Conservation (phyloP, 2,888 invertebrate genomes). For the Temnothorax rugatulus region DNA sequence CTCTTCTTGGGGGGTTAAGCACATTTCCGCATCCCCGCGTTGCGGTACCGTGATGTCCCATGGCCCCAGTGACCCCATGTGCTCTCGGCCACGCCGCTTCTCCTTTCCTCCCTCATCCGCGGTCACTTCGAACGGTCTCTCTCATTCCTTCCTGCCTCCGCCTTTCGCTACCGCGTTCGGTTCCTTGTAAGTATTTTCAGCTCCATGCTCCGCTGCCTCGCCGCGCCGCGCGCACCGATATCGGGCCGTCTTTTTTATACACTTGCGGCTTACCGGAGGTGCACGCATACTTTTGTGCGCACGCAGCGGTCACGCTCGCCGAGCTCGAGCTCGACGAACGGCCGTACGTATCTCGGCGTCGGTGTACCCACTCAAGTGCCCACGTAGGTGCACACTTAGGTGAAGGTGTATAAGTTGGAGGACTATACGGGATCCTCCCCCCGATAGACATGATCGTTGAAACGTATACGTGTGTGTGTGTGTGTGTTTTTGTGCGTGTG, state of each 20-base stretch:
- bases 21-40: slow-evolving; percentile 73
- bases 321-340: slow-evolving; percentile 42
- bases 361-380: neutral
- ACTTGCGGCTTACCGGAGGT: slow-evolving; percentile 42
- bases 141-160: slow-evolving; percentile 48
- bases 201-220: slow-evolving; percentile 70
- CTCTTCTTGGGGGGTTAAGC: slow-evolving; percentile 72
- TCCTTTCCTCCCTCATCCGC: neutral
- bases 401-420: slow-evolving; percentile 38
- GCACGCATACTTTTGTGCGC: slow-evolving; percentile 53
- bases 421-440: slow-evolving; percentile 23
- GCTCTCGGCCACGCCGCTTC: slow-evolving; percentile 52
- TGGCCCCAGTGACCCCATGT: slow-evolving; percentile 74
- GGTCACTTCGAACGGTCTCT: neutral
- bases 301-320: slow-evolving; percentile 49
- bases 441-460: slow-evolving; percentile 35
- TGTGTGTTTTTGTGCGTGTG: no score
- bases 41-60: slow-evolving; percentile 72
- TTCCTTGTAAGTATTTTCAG: slow-evolving; percentile 53
- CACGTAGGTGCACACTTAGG: neutral
- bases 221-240: slow-evolving; percentile 27
- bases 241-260: slow-evolving; percentile 58
- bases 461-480: neutral
- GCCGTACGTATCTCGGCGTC: slow-evolving; percentile 25
- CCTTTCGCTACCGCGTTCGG: slow-evolving; percentile 63